Conservation (phyloP, 2,797 vertebrate species). For the Trichosurus vulpecula region DNA sequence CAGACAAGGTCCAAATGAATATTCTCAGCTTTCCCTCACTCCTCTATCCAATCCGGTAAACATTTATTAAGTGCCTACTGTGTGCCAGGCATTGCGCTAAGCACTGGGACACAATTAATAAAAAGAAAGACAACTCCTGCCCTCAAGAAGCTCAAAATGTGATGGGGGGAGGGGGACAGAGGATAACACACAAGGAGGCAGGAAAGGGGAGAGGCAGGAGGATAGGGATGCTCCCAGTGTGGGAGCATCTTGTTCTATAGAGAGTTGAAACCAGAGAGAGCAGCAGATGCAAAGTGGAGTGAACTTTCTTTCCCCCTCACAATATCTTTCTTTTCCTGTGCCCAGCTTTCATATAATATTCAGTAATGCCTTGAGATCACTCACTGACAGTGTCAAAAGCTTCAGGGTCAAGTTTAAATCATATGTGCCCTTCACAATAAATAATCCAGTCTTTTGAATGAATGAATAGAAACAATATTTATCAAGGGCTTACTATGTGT, state of each 20-base stretch:
- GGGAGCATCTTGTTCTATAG: background rate
- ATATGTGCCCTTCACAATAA: background rate
- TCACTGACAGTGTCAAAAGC: background rate
- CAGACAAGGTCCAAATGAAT: background rate
- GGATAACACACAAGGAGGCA: background rate
- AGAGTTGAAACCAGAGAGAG: background rate
- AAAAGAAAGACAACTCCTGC: background rate
- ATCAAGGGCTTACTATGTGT: background rate
- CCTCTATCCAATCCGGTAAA: background rate
- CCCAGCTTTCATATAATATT: background rate
- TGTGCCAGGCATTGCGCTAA: background rate
- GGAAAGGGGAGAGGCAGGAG: background rate
- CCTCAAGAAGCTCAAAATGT: background rate
- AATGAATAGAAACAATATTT: background rate
- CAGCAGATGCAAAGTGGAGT: background rate
- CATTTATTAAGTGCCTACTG: background rate
- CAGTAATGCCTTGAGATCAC: background rate
- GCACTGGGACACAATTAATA: background rate
- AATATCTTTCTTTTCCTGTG: background rate
- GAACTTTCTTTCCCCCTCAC: background rate
- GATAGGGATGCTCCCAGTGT: background rate
- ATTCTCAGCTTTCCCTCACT: background rate
- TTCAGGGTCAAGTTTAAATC: constrained; percentile 12
- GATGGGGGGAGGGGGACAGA: background rate
- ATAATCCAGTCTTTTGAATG: background rate